Base-by-base conservation (phyloP, 2,113 vertebrate species). In the Verasper variegatus region DNA sequence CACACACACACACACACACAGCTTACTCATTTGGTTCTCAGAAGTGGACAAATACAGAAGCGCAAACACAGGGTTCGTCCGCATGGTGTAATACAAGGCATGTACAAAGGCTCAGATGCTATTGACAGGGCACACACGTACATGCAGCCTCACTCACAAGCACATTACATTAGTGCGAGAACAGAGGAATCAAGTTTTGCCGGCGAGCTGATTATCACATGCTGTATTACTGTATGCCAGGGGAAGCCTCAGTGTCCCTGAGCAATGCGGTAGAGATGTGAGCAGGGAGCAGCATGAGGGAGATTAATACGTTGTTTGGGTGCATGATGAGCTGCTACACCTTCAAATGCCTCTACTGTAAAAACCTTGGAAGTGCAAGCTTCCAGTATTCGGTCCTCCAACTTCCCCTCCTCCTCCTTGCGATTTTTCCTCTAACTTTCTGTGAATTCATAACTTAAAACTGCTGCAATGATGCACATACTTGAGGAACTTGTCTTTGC, bases 191-290 rank as follows among this genome's bases (percentile, higher is more conserved):
- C 52, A 35, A 40, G 68, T 82, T 74, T 47, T 27, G 42, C 75
- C 49, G 40, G 80, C 15, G 49, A 77, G 78, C 68, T 81, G 73
- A 84, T 86, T 76, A 89, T 89, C 73, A 84, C 83, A 77, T 64
- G 66, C 56, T 78, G 75, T 71, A 73, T 83, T 83, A 80, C 60
- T 82, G 77, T 66, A 73, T 80, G 78, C 78, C 66, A 72, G 64
- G 51, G 71, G 79, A 87, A 78, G 74, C 88, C 72, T 80, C 82
- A 49, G 56, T 73, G 71, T 66, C 80, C 80, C 82, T 76, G 76
- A 88, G 82, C 79, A 69, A 49, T 35, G 27, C 62, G 40, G 52
- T 26, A 47, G 31, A 78, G 83, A 82, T 74, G 78, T 71, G 77
- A 82, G 83, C 70, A 37, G 67, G 80, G 57, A 81, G 74, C 56